These are phyloP conservation scores for Pseudachorutes palmiensis DNA, from an alignment of 1,140 invertebrate genomes.

Conservation along the genomic window DNA sequence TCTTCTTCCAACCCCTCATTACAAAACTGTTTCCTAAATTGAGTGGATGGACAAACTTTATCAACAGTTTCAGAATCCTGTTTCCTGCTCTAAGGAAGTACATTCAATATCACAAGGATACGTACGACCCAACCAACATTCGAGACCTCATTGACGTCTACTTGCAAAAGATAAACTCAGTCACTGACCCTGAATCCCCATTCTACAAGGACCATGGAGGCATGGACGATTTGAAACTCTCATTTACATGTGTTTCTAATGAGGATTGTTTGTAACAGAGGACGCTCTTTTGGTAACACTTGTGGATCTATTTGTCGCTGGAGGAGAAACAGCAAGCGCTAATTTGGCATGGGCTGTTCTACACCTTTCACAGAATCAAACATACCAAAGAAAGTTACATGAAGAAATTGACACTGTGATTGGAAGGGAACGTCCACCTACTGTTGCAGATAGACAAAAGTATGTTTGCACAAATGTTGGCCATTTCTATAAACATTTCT, in stretches of 20 bases:
- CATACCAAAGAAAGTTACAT: conserved; percentile 18
- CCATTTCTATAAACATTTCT: too few relatives aligned
- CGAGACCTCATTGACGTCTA: conserved; percentile 10
- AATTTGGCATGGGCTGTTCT: conserved; percentile 16
- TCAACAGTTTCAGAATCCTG: neutral
- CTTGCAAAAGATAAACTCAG: conserved; percentile 2
- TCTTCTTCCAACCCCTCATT: neutral
- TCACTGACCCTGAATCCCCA: neutral
- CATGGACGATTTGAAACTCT: neutral
- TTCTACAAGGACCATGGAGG: neutral
- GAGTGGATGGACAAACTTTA: neutral
- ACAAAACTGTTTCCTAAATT: neutral
- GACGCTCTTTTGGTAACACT: conserved; percentile 10
- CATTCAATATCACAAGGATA: conserved; percentile 24
- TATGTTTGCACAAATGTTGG: conserved; percentile 46
- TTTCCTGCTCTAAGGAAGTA: conserved; percentile 27
- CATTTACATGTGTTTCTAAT: neutral
- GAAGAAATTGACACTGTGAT: conserved; percentile 16
- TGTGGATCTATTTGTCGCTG: conserved; percentile 20
- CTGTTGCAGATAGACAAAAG: conserved; percentile 55
- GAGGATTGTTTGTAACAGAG: neutral
- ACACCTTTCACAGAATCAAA: neutral
- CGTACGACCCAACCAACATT: neutral
- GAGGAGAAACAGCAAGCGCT: conserved; percentile 18
- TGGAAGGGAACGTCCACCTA: conserved; percentile 13